Percentiles rank a stretch among this genome's conserved stretches.
phyloP scores from a whole-genome alignment of 2,888 invertebrate genomes.

The Eilema griseolum region DNA sequence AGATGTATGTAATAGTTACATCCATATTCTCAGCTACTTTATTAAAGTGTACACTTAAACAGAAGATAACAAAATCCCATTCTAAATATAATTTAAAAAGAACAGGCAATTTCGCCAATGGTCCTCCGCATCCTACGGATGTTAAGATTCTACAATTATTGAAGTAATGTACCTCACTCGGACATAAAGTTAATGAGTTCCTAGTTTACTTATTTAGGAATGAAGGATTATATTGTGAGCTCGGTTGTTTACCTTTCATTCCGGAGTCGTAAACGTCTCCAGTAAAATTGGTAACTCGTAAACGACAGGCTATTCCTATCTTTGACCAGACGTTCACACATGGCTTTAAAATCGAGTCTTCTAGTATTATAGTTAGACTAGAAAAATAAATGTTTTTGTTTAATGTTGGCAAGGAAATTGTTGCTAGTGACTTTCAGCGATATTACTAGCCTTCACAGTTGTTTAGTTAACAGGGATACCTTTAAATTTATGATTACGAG shows the following conservation, averaged over 20 bases:
- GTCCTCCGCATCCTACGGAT: background rate
- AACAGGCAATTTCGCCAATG: background rate
- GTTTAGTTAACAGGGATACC: background rate
- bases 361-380: background rate
- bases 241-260: conserved; percentile 50
- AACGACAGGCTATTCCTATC: conserved; percentile 48
- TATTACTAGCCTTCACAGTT: background rate
- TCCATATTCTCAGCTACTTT: background rate
- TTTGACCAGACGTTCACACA: conserved; percentile 38
- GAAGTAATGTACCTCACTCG: conserved; percentile 6
- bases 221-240: conserved; percentile 46
- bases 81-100: background rate
- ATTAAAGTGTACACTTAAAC: background rate
- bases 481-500: background rate
- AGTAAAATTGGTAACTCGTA: conserved; percentile 51
- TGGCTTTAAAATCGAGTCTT: conserved; percentile 19
- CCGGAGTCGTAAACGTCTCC: conserved; percentile 43
- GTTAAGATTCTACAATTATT: conserved; percentile 1
- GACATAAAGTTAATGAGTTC: conserved; percentile 19
- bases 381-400: background rate
- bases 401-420: background rate
- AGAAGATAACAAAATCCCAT: background rate
- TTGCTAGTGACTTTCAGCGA: background rate
- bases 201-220: conserved; percentile 27
- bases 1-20: too few relatives aligned